Evolutionary conservation across 2,113 vertebrate species (phyloP), one percentile per base, ranked within the genome.

Genomic region (Chaetura pelagica): DNA sequence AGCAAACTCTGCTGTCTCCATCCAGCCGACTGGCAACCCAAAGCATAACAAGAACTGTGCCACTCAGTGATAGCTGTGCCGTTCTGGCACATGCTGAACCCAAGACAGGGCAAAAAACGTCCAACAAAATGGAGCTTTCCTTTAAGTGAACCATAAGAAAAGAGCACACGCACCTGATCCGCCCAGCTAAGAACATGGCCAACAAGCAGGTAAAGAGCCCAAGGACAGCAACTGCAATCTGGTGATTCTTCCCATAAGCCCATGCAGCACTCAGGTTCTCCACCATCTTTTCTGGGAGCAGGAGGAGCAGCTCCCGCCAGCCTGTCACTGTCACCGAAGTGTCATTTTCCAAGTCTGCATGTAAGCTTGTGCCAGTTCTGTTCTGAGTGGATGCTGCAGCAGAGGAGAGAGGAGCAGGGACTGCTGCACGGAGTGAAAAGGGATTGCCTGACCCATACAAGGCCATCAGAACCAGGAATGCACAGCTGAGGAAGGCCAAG

Each of bases 131-230:
- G 3, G 19, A 59, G 32, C 4, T 0, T 67, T 81, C 49, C 34
- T 73, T 29, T 18, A 40, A 71, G 49, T 0, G 23, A 59, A n/a
- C 7, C 9, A 44, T 3, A 17, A 66, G 59, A 52, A 3, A 17
- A 66, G 59, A 52, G 46, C 21, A 63, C 64, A 84, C 97, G 8
- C 83, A 99, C 99, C 99, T 99, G 93, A 98, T 81, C 44, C 98
- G 97, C 44, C 99, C 99, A 0, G 98, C 99, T 84, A 99, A 96
- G 80, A 99, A 90, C 97, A 99, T 97, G 80, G 98, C 98, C 74
- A 98, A 96, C 67, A 99, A 92, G 96, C 99, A 99, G 73, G 98
- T 98, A 92, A 99, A 81, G 78, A 99, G 97, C 52, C 99, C 99
- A 58, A 98, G 90, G 15, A 98, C 97, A n/a, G 98, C 98, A 1